phyloP scores from a whole-genome alignment of 2,888 invertebrate species.

The Agrotis exclamationis region DNA sequence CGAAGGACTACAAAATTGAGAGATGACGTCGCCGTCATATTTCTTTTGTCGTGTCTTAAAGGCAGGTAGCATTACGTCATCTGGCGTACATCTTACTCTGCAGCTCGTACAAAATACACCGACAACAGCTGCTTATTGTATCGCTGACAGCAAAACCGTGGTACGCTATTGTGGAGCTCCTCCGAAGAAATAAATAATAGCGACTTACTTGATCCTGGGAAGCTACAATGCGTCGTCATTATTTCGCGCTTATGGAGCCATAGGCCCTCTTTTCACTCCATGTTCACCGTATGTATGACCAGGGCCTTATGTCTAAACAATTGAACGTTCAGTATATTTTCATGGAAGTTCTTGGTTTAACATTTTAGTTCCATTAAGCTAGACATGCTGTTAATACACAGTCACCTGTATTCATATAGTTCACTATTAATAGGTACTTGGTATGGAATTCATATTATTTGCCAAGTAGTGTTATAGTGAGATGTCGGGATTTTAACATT shows the following conservation, averaged over 20 bases:
- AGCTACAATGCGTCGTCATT: constrained; percentile 87
- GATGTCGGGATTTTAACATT: neutral
- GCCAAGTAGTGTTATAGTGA: neutral
- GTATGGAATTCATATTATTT: constrained; percentile 20
- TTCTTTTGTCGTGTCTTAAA: constrained; percentile 75
- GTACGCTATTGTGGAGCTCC: constrained; percentile 83
- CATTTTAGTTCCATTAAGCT: constrained; percentile 47
- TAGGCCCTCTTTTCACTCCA: constrained; percentile 74
- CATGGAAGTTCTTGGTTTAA: constrained; percentile 40
- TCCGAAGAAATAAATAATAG: constrained; percentile 87
- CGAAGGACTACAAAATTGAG: constrained; percentile 73
- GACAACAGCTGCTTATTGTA: constrained; percentile 87
- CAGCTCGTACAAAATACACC: constrained; percentile 81
- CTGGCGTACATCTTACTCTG: constrained; percentile 79
- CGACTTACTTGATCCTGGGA: constrained; percentile 86
- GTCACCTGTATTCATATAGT: constrained; percentile 22
- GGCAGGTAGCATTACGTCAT: constrained; percentile 83
- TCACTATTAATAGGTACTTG: constrained; percentile 13
- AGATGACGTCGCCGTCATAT: constrained; percentile 72
- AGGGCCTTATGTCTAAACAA: constrained; percentile 72
- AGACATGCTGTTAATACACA: constrained; percentile 20
- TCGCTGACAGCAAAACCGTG: constrained; percentile 86
- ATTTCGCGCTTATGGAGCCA: constrained; percentile 81
- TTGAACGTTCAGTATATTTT: constrained; percentile 61
- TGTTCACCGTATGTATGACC: constrained; percentile 62